phyloP scores from a whole-genome alignment of 1,140 invertebrate genomes.

The Trichonephila clavata region DNA sequence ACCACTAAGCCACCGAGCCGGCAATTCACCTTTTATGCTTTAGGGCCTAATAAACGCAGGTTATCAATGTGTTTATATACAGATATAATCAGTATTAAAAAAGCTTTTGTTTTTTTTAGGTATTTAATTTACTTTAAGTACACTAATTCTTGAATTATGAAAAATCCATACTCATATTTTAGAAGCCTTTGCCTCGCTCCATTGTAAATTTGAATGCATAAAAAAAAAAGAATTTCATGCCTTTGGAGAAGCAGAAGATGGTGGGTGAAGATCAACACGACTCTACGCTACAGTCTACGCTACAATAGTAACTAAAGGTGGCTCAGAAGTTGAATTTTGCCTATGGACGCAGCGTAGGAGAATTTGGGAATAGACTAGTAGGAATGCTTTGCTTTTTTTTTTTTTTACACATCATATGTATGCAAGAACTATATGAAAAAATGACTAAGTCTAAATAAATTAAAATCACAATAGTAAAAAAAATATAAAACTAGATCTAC shows the following conservation, averaged over 20 bases:
- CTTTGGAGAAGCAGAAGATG: background rate
- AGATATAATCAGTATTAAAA: no score
- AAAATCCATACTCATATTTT: background rate
- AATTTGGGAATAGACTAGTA: background rate
- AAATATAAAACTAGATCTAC: conserved; percentile 66
- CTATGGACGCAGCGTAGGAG: conserved; percentile 7
- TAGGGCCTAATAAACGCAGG: no score
- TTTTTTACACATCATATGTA: background rate
- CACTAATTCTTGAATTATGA: background rate
- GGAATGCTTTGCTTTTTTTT: background rate
- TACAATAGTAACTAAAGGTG: conserved; percentile 3
- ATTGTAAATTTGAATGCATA: background rate
- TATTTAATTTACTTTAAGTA: no score
- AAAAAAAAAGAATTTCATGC: background rate
- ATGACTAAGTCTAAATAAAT: conserved; percentile 35
- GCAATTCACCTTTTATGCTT: no score
- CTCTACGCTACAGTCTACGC: conserved; percentile 15
- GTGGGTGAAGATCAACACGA: conserved; percentile 17
- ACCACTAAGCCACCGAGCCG: no score
- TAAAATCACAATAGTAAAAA: conserved; percentile 29
- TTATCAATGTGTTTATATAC: no score
- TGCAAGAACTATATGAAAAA: conserved; percentile 26
- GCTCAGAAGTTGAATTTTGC: background rate
- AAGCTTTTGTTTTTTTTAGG: no score
- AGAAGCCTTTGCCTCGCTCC: background rate